A percentile compares a stretch with the other conserved stretches of the same genome.
These are phyloP conservation scores for Trichonephila clavipes DNA, from an alignment of 1,140 invertebrate species.

Conservation along the genomic window DNA sequence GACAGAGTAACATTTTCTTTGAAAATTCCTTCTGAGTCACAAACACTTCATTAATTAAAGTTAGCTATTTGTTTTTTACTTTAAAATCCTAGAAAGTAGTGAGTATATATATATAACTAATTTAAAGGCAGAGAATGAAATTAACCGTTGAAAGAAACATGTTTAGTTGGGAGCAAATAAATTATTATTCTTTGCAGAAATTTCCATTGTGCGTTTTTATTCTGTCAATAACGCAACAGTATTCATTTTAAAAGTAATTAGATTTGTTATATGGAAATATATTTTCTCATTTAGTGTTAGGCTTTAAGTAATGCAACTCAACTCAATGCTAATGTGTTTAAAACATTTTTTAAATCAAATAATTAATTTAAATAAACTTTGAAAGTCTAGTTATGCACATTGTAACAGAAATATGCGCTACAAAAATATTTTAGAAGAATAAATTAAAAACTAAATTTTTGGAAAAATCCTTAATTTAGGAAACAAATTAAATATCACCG, in stretches of 20 bases:
- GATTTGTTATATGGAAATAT: slow-evolving; percentile 7
- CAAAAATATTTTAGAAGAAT: too few species aligned
- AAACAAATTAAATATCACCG: too few species aligned
- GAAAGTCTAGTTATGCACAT: too few species aligned
- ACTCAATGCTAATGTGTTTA: neutral
- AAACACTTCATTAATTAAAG: slow-evolving; percentile 55
- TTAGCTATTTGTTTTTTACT: slow-evolving; percentile 22
- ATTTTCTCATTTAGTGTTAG: neutral
- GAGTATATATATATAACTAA: slow-evolving; percentile 49
- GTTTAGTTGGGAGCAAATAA: neutral
- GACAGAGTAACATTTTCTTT: neutral
- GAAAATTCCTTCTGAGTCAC: slow-evolving; percentile 41
- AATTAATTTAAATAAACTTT: too few species aligned
- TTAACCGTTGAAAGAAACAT: neutral
- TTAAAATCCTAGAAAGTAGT: slow-evolving; percentile 14
- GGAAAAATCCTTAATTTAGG: too few species aligned
- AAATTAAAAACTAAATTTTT: too few species aligned
- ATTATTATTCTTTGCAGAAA: slow-evolving; percentile 34
- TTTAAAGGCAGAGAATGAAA: slow-evolving; percentile 31
- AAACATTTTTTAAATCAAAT: neutral
- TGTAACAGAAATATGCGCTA: too few species aligned
- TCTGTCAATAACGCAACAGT: neutral
- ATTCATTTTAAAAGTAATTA: slow-evolving; percentile 54
- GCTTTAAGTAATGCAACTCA: neutral
- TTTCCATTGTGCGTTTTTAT: neutral